Evolutionary conservation across 2,888 invertebrate genomes (phyloP), one percentile per base, ranked within the genome.

Genomic region (Caenorhabditis afra): DNA sequence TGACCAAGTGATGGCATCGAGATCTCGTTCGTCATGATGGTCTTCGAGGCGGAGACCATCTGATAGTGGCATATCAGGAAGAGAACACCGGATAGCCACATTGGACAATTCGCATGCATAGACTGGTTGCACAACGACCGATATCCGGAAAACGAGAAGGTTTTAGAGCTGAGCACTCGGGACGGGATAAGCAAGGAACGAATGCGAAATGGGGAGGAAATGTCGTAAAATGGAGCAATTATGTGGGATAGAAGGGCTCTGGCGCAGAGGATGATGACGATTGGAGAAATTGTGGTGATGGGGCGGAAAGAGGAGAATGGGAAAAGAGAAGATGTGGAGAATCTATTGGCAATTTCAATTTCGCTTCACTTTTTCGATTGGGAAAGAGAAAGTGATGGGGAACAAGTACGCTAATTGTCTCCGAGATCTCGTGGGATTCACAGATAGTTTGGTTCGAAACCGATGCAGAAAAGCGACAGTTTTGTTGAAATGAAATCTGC

Each of bases 11-110:
- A 80, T 45, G 70, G 70, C 75, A 80, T 80, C 16, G 80, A 80
- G 53, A 80, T 76, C 67, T 80, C 75, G 66, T 75, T 75, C 52
- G 80, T 80, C 75, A 76, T 57, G 49, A 75, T 59, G 35, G 67
- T 80, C 61, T 80, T 80, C 49, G 66, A 57, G 18, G 66, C 44
- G 47, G 53, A 73, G 55, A 62, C 64, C 58, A 73, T 50, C 73
- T 73, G 73, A 73, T 73, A 64, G 64, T 73, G 73, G 73, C 73
- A 73, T 64, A 73, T 64, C 73, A 73, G 73, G 73, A 73, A 57
- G 58, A 73, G 73, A 64, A 73, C 73, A 64, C 73, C 73, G 73
- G 73, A 64, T 64, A 73, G 64, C 73, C 73, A 73, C 73, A 73
- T 73, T 64, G 64, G 52, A 62, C 50, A 49, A 18, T 64, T 39